Percentiles rank a stretch among this genome's conserved stretches.
Evolutionary conservation across 1,140 invertebrate species (phyloP).

Genomic region (Papilio helenus): DNA sequence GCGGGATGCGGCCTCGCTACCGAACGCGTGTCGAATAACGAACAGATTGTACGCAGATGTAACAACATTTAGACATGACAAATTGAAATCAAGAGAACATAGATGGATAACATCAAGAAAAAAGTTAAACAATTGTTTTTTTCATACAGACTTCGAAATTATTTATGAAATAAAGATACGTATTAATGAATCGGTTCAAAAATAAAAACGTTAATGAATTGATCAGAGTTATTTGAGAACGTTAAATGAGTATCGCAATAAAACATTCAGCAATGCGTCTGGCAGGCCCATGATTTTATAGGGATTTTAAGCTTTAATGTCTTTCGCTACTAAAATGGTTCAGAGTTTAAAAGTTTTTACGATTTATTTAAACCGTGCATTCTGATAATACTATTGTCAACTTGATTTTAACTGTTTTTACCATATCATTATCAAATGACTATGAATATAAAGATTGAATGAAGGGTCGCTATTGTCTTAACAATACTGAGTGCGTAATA

Average conservation of each 20-base stretch:
- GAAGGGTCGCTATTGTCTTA: too few relatives aligned
- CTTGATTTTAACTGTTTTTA: background rate
- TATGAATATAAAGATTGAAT: too few relatives aligned
- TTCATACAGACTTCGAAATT: too few relatives aligned
- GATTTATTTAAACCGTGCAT: background rate
- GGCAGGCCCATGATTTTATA: background rate
- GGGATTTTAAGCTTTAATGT: slow-evolving; percentile 9
- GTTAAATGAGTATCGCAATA: background rate
- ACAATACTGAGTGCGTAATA: too few relatives aligned
- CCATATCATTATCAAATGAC: too few relatives aligned
- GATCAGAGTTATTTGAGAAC: background rate
- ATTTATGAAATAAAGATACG: too few relatives aligned
- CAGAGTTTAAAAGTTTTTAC: background rate
- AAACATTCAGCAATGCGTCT: background rate
- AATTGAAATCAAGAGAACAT: background rate
- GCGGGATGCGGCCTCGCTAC: slow-evolving; percentile 55
- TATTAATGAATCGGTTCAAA: background rate
- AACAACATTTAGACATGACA: slow-evolving; percentile 39
- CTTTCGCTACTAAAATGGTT: slow-evolving; percentile 10
- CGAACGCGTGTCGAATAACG: slow-evolving; percentile 67
- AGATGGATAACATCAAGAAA: background rate
- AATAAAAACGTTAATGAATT: background rate
- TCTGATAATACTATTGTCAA: background rate
- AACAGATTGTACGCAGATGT: slow-evolving; percentile 50
- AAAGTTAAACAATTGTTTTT: background rate